Conservation (phyloP, 2,797 vertebrate species). For the Hephaestus fuliginosus region DNA sequence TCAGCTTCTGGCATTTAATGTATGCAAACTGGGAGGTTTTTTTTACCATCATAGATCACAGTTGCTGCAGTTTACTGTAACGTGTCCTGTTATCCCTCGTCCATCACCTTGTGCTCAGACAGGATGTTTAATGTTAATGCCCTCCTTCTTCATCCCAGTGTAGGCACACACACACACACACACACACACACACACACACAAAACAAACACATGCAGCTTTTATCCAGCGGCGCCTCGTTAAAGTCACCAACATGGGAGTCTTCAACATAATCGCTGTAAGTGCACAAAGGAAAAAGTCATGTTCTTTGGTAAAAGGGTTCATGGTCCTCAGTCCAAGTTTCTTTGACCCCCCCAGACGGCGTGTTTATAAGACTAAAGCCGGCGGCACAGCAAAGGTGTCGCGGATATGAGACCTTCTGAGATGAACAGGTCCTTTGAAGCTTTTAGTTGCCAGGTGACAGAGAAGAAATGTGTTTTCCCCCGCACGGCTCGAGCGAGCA, state of each 20-base stretch:
- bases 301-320: slow-evolving; percentile 65
- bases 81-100: not conserved
- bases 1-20: not conserved
- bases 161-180: not conserved
- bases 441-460: slow-evolving; percentile 79
- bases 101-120: not conserved
- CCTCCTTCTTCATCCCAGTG: not conserved
- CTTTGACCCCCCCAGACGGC: slow-evolving; percentile 39
- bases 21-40: not conserved
- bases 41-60: not conserved
- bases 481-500: not conserved
- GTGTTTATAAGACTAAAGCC: slow-evolving; percentile 30
- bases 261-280: slow-evolving; percentile 38
- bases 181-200: slow-evolving; percentile 18
- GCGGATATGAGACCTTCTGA: slow-evolving; percentile 40
- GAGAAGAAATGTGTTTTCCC: not conserved
- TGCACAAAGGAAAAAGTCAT: slow-evolving; percentile 44
- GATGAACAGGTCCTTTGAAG: slow-evolving; percentile 47
- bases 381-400: slow-evolving; percentile 12
- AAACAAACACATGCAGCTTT: slow-evolving; percentile 34
- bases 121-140: slow-evolving; percentile 1
- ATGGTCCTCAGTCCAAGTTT: slow-evolving; percentile 10
- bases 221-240: slow-evolving; percentile 5
- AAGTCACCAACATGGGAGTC: slow-evolving; percentile 25
- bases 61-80: not conserved